Evolutionary conservation across 2,113 vertebrate genomes (phyloP), one percentile per base, ranked within the genome.

Genomic region (Cettia cetti): DNA sequence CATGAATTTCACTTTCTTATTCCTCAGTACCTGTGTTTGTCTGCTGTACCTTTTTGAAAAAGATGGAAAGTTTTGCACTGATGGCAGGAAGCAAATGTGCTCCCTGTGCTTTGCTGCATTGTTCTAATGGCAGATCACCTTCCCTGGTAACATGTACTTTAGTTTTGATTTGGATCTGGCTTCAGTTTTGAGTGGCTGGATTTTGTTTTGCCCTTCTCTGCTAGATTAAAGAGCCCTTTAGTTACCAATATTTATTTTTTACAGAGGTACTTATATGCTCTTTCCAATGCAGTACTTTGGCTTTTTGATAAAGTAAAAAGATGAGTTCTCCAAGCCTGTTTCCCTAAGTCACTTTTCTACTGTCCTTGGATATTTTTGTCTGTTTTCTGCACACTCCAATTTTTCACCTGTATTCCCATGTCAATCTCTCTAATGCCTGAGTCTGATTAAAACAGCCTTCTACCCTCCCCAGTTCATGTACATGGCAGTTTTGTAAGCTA

Each of bases 371-470:
- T 96, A 74, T 83, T 94, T 90, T 88, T 71, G 22, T 70, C 37
- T 70, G 30, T 80, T 90, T 94, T 90, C 63, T 90, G 42, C 20
- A 35, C n/a, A 37, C 45, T 77, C 45, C 5, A 40, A 6, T 90
- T 90, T 95, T 95, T 94, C 47, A 77, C 59, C 40, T 80, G 26
- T 82, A 61, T 82, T 94, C 59, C 23, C 35, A 63, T 92, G 70
- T 84, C 54, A 80, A 50, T 92, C 71, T 86, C 61, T 92, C 40
- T 90, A 88, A 92, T 70, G 45, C 71, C 37, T 57, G 18, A 61
- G 37, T 92, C 50, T 94, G 79, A 90, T 92, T 96, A 88, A 87
- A 95, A 88, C 54, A 80, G 45, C 53, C 71, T 82, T 76, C 54
- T 21, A 50, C 56, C 74, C 30, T 88, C 30, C 39, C 82, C 26